Base-by-base conservation (phyloP, 2,113 vertebrate genomes). In the Edolisoma coerulescens region DNA sequence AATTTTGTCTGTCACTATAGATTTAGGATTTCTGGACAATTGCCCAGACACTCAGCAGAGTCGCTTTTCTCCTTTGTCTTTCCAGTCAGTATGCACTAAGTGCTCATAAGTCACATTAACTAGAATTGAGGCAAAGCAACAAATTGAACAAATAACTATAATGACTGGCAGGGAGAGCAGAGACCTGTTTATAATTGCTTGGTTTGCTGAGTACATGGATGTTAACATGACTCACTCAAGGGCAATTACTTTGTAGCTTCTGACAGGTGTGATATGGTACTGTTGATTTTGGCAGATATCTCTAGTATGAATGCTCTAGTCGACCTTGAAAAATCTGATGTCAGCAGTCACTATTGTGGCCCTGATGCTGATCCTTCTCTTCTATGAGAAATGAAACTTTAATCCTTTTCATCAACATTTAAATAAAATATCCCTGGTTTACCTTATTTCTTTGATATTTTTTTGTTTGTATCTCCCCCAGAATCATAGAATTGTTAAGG, bases 251-350 rank as follows among this genome's bases (percentile, higher is more conserved):
- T 67, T 67, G 79, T 86, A 94, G 50, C 42, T 88, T 88, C 90
- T 94, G 93, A 93, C 84, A 91, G 88, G 90, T 86, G 79, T 69
- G 64, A 74, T 59, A 70, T 20, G 50, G 24, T 10, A 13, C 15
- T 93, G 87, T 83, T 86, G 85, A 75, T 83, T 90, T 91, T 91
- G 87, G 84, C 77, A 87, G 67, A 35, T 75, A 23, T 60, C 53
- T 87, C 60, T 45, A 39, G 57, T 27, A 59, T 35, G 69, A 28
- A 21, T 64, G 41, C 14, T 68, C 56, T 39, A 41, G 73, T 49
- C 0, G 0, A 76, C 92, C 86, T 95, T 94, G 85, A 70, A 78
- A 94, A 86, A 26, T 47, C 56, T 56, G 14, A 49, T 84, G 69
- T 90, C 86, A 89, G 56, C 88, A 82, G 54, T 39, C 56, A 61